A percentile compares a stretch with the other conserved stretches of the same genome.
These are phyloP conservation scores for Zaprionus capensis DNA, from an alignment of 1,140 invertebrate species.

Conservation along the genomic window DNA sequence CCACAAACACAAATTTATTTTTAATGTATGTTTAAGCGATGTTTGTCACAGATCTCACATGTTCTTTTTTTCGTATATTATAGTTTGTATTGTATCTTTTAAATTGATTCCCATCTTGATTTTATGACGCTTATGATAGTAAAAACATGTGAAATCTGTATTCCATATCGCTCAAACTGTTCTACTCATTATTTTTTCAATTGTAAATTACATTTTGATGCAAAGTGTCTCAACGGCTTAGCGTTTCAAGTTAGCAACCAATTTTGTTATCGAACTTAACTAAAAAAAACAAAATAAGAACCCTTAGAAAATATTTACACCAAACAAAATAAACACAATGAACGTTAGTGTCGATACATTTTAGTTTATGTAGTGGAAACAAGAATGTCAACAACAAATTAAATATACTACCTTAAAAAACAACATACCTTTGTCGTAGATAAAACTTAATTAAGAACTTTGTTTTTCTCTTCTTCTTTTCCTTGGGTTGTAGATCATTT, in stretches of 20 bases:
- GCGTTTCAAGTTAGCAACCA: slow-evolving; percentile 48
- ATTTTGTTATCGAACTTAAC: slow-evolving; percentile 40
- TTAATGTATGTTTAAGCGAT: slow-evolving; percentile 38
- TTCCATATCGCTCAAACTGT: slow-evolving; percentile 19
- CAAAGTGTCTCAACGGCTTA: slow-evolving; percentile 79
- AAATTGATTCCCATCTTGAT: background rate
- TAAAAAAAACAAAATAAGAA: slow-evolving; percentile 6
- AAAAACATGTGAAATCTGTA: slow-evolving; percentile 34
- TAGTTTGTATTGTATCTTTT: background rate
- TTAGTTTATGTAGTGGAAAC: slow-evolving; percentile 60
- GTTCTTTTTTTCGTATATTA: background rate
- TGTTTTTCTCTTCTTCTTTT: slow-evolving; percentile 32
- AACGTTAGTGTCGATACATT: slow-evolving; percentile 67
- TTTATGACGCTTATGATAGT: background rate
- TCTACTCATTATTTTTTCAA: slow-evolving; percentile 38
- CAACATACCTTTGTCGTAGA: slow-evolving; percentile 41
- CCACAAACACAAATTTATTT: slow-evolving; percentile 26
- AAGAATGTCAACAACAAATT: slow-evolving; percentile 20
- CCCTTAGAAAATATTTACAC: slow-evolving; percentile 17
- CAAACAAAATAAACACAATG: slow-evolving; percentile 64
- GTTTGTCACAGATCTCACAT: slow-evolving; percentile 39
- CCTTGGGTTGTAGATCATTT: slow-evolving; percentile 60
- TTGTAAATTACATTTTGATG: slow-evolving; percentile 55
- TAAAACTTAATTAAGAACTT: slow-evolving; percentile 29
- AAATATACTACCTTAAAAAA: slow-evolving; percentile 14